A percentile compares a stretch with the other conserved stretches of the same genome.
These are phyloP conservation scores for Hepsetus odoe DNA, from an alignment of 2,113 vertebrate species.

Conservation along the genomic window DNA sequence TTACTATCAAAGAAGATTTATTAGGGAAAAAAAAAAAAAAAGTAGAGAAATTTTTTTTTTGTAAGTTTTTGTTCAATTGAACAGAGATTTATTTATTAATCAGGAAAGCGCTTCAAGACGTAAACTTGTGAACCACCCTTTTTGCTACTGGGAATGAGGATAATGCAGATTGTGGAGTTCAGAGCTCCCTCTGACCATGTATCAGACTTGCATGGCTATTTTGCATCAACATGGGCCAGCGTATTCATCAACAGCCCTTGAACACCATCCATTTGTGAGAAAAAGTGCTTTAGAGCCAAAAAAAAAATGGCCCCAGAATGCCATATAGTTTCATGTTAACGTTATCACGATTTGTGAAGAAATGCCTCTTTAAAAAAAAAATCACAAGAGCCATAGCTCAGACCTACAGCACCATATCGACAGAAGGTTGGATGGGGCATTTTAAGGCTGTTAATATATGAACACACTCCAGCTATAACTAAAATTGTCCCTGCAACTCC, in stretches of 20 bases:
- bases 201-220: not conserved
- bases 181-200: not conserved
- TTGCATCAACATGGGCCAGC: not conserved
- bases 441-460: constrained; percentile 3
- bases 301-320: not conserved
- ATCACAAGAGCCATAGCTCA: not conserved
- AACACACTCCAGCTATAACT: not conserved
- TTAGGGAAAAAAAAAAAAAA: not conserved
- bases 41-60: not conserved
- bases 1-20: not conserved
- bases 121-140: not conserved
- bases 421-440: not conserved
- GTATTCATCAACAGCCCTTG: not conserved
- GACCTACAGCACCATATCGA: constrained; percentile 12
- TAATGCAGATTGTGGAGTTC: not conserved
- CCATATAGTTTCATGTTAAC: not conserved
- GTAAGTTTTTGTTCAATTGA: too few species aligned
- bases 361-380: not conserved
- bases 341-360: not conserved
- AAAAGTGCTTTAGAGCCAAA: not conserved
- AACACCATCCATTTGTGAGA: not conserved
- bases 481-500: not conserved
- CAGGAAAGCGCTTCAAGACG: not conserved
- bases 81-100: not conserved
- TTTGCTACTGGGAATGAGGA: not conserved